phyloP scores from a whole-genome alignment of 2,797 vertebrate species.

The Thamnophis elegans region DNA sequence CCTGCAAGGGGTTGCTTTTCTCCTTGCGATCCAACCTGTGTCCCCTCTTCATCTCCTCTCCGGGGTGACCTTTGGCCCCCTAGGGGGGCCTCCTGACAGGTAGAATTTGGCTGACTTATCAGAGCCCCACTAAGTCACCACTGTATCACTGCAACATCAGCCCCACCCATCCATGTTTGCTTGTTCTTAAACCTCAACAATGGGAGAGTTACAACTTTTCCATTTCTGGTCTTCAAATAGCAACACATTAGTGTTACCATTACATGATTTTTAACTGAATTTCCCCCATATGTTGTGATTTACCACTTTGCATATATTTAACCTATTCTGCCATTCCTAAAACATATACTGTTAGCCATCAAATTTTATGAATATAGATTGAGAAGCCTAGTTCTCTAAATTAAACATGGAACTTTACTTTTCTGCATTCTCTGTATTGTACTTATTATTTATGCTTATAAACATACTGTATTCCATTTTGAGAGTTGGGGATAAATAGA shows the following conservation, averaged over 20 bases:
- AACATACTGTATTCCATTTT: background rate
- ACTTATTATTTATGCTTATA: background rate
- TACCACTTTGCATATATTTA: background rate
- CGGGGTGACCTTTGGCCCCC: too few relatives aligned
- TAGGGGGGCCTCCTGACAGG: too few relatives aligned
- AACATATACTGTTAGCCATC: background rate
- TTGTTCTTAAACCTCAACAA: background rate
- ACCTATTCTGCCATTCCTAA: background rate
- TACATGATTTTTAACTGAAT: background rate
- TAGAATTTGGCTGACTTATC: too few relatives aligned
- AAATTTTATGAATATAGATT: background rate
- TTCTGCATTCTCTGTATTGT: background rate
- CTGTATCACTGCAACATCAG: too few relatives aligned
- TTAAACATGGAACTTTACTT: background rate
- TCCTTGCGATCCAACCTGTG: too few relatives aligned
- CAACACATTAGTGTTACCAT: background rate
- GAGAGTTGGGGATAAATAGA: background rate
- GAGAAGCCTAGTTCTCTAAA: background rate
- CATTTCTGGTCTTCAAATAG: background rate
- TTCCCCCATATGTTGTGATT: background rate
- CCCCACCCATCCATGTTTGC: too few relatives aligned
- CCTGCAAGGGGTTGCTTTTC: too few relatives aligned
- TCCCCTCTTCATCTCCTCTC: too few relatives aligned
- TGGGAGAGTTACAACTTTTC: background rate
- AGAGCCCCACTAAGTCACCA: too few relatives aligned